Base-by-base conservation (phyloP, 2,113 vertebrate genomes). In the Hydrolagus affinis region DNA sequence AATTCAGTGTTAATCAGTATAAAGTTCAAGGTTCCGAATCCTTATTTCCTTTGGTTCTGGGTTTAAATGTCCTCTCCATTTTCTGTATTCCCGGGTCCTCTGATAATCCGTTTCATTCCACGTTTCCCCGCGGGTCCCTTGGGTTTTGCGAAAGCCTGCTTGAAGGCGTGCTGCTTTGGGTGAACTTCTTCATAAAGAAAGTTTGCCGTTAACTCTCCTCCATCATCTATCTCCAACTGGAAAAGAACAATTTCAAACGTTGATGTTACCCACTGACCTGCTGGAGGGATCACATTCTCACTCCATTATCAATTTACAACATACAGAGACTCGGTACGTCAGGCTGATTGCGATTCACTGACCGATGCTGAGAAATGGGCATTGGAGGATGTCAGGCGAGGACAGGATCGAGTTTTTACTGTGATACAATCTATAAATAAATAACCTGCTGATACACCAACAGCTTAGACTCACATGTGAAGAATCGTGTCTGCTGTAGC, bases 121-220 rank as follows among this genome's bases (percentile, higher is more conserved):
- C 97, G 93, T 86, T 98, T 98, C 66, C 96, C 98, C 64, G 96
- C 95, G 0, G 98, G 97, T 86, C 97, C 97, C n/a, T 94, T 95
- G 88, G 98, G 97, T 92, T 98, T 99, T 91, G 96, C 91, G 19
- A 99, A 99, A 72, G 93, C 96, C 93, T 98, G 97, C 90, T 96
- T 98, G 89, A 96, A 94, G 88, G 97, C 95, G 0, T 98, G 97
- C 87, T 98, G 96, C 89, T 97, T 98, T 17, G 97, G 98, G 88
- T 99, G 97, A 59, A 99, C 96, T 89, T 98, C 98, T 1, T 99
- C 97, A 0, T 98, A 98, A 85, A 99, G 93, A 90, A 98, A 98
- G 86, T 98, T 96, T 0, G 97, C 95, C 0, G 97, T 98, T 90
- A 99, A 92, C 87, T 96, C 95, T 0, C 96, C 94, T 0, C 98